Evolutionary conservation across 2,888 invertebrate genomes (phyloP).

Genomic region (Pseudococcus viburni): DNA sequence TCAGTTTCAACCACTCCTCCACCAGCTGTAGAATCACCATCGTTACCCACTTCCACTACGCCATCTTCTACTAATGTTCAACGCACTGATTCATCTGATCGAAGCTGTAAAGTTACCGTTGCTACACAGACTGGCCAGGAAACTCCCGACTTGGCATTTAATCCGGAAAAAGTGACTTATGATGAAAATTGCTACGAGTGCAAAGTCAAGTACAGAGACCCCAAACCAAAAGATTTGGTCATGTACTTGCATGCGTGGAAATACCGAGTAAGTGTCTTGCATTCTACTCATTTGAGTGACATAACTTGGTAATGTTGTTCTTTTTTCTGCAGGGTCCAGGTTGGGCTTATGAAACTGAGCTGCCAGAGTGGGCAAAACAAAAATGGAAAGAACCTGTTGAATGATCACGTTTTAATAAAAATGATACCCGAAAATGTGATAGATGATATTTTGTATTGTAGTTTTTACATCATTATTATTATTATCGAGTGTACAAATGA

Average conservation of each 20-base stretch:
- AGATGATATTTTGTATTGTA: constrained; percentile 60
- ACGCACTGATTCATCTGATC: constrained; percentile 72
- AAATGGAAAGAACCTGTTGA: constrained; percentile 84
- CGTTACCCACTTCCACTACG: constrained; percentile 59
- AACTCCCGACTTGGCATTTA: constrained; percentile 79
- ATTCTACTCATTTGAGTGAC: not conserved
- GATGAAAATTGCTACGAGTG: constrained; percentile 95
- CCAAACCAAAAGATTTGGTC: constrained; percentile 90
- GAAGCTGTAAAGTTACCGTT: constrained; percentile 78
- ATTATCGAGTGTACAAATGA: constrained; percentile 9
- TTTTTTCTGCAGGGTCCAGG: constrained; percentile 83
- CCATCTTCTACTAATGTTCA: constrained; percentile 71
- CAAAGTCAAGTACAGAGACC: constrained; percentile 91
- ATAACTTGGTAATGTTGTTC: not conserved
- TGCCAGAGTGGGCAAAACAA: constrained; percentile 92
- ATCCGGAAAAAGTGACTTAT: constrained; percentile 81
- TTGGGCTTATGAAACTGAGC: constrained; percentile 93
- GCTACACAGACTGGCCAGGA: constrained; percentile 90
- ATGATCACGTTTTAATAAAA: constrained; percentile 70
- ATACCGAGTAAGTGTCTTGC: constrained; percentile 78
- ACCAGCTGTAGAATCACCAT: constrained; percentile 57
- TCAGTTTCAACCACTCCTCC: constrained; percentile 59
- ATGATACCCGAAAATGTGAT: constrained; percentile 56
- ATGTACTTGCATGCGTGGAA: constrained; percentile 98
- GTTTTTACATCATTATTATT: constrained; percentile 23